Evolutionary conservation across 2,797 vertebrate species (phyloP).

Genomic region (Sphaeramia orbicularis): DNA sequence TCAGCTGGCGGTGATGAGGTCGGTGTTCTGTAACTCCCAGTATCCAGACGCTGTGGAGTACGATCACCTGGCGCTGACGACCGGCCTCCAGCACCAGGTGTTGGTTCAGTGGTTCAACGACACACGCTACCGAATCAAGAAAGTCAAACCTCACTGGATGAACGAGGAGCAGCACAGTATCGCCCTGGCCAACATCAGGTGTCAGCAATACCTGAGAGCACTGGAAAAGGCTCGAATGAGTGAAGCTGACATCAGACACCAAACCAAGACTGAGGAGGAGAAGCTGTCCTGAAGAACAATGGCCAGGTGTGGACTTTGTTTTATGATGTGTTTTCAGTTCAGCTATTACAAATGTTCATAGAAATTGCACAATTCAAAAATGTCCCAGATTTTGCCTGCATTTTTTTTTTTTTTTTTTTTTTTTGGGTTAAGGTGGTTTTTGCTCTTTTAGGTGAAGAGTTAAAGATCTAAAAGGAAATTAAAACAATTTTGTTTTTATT

Average conservation of each 20-base stretch:
- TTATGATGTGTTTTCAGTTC: too few species aligned
- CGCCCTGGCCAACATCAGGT: slow-evolving; percentile 40
- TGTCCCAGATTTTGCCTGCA: too few species aligned
- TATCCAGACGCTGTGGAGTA: slow-evolving; percentile 86
- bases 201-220: slow-evolving; percentile 38
- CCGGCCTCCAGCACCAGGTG: slow-evolving; percentile 72
- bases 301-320: too few species aligned
- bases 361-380: too few species aligned
- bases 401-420: too few species aligned
- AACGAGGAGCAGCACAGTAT: slow-evolving; percentile 64
- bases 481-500: too few species aligned
- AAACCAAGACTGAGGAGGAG: too few species aligned
- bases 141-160: slow-evolving; percentile 85
- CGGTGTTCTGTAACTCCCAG: slow-evolving; percentile 84
- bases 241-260: too few species aligned
- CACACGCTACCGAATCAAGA: slow-evolving; percentile 87
- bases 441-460: too few species aligned
- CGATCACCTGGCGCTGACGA: slow-evolving; percentile 70
- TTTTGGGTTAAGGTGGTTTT: too few species aligned
- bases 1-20: slow-evolving; percentile 83
- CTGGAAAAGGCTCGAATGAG: neutral
- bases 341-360: too few species aligned
- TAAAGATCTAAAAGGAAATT: too few species aligned
- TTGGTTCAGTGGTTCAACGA: slow-evolving; percentile 89
- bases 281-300: neutral